A percentile compares a stretch with the other conserved stretches of the same genome.
phyloP scores from a whole-genome alignment of 1,140 invertebrate genomes.

The Vanessa tameamea region DNA sequence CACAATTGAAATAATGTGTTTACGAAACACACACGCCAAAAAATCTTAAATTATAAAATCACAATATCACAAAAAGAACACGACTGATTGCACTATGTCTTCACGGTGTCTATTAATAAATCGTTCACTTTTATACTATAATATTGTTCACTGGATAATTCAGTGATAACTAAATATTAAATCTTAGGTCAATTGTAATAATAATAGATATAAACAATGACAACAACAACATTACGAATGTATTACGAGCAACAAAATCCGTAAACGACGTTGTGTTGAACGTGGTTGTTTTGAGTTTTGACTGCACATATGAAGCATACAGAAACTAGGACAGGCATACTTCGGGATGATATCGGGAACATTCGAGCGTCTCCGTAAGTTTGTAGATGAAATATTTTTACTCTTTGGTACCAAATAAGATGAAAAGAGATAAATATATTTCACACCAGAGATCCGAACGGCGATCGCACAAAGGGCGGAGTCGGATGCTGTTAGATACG shows the following conservation, averaged over 20 bases:
- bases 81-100: constrained; percentile 42
- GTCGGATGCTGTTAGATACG: constrained; percentile 69
- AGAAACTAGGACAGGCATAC: constrained; percentile 53
- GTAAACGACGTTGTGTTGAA: constrained; percentile 37
- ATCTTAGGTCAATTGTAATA: not conserved
- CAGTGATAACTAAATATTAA: not conserved
- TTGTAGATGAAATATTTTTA: constrained; percentile 35
- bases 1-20: constrained; percentile 28
- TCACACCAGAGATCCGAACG: constrained; percentile 14
- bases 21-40: not conserved
- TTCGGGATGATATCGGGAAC: constrained; percentile 54
- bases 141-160: not conserved
- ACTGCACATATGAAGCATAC: constrained; percentile 37
- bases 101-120: constrained; percentile 41
- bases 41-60: constrained; percentile 26
- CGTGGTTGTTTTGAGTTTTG: constrained; percentile 50
- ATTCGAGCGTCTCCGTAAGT: constrained; percentile 41
- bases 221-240: constrained; percentile 19
- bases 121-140: constrained; percentile 2
- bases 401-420: constrained; percentile 26
- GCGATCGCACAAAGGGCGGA: constrained; percentile 34
- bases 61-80: constrained; percentile 43
- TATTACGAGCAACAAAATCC: constrained; percentile 41
- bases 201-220: not conserved
- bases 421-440: constrained; percentile 46